Base-by-base conservation (phyloP, 2,888 invertebrate species). In the Drosophila trichaetosa region DNA sequence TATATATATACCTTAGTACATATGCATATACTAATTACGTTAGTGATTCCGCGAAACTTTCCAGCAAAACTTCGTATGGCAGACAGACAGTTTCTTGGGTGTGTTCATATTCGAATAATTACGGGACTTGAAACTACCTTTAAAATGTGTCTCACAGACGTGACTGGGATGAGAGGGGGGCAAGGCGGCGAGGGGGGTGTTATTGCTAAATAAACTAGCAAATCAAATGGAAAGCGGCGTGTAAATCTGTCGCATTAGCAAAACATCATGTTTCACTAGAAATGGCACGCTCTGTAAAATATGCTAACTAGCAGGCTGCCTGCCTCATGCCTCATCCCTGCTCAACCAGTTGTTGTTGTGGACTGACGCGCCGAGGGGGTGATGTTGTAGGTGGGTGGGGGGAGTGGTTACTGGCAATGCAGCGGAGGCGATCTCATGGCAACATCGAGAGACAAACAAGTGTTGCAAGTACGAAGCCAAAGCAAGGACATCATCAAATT, bases 181-280 rank as follows among this genome's bases (percentile, higher is more conserved):
- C 0, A 27, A 0, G 31, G 2, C 5, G 36, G 6, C 8, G 34
- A 27, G 2, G 31, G 7, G 21, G n/a, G 1, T 18, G 7, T 58
- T 51, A 51, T 54, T 24, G 36, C 54, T 46, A 60, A 63, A 63
- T 64, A 61, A 70, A 82, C 74, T 77, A 60, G 52, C 67, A 85
- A 79, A 88, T 79, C 72, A 69, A 84, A 89, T 76, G 75, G 71
- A 73, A 73, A 70, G 70, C 73, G 69, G 56, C 75, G 70, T 69
- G 74, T 69, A 90, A 90, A 92, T 91, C 92, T 91, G 81, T 75
- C 68, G 91, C 91, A 92, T 92, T 92, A 92, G 90, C 89, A 82
- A 91, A 91, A 91, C 83, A 90, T 87, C 92, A 92, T 92, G 92
- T 90, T 88, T 82, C 80, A 76, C 76, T 83, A 69, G 79, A 87